Evolutionary conservation across 1,140 invertebrate genomes (phyloP), one percentile per base, ranked within the genome.

Genomic region (Apis laboriosa): DNA sequence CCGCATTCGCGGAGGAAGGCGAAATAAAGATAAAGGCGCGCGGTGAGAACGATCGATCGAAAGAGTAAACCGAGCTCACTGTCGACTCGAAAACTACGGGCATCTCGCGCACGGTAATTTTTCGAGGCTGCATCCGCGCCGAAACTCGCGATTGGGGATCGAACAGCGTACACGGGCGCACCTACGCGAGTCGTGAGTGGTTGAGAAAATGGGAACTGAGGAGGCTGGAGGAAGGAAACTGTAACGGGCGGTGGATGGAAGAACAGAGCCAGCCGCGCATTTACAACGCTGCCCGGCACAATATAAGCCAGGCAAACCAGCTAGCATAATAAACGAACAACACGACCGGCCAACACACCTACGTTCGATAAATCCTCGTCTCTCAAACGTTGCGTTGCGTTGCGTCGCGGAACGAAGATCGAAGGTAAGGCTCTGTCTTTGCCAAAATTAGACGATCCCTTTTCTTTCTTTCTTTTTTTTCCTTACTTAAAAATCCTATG

Each of bases 271-370:
- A 58, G 68, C 60, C 55, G 66, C 66, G 66, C 78, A 61, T 83
- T 85, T 89, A 89, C 83, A 86, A 81, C 80, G 80, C 24, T 12
- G n/a, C 43, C 64, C 58, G 71, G 73, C 79, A 88, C 85, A 86
- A 90, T 90, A 85, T 90, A 90, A 88, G 76, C 84, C 85, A 83
- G 79, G 55, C 80, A 89, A 80, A 78, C 76, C 70, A 66, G 81
- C 88, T 90, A 70, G 67, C 80, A 90, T 90, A 90, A 90, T 90
- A 90, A 90, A 90, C 89, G 80, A 81, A 88, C 73, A 80, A 85
- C 72, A 83, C 78, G 74, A 78, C 53, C 74, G 83, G 80, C 66
- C 82, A 73, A 60, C 73, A 87, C 85, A 77, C 77, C 70, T 64
- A 84, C 86, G 68, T 58, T 43, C 21, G 9, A 21, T n/a, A 53